These are phyloP conservation scores for Probosciger aterrimus DNA, from an alignment of 2,113 vertebrate species.

Conservation along the genomic window DNA sequence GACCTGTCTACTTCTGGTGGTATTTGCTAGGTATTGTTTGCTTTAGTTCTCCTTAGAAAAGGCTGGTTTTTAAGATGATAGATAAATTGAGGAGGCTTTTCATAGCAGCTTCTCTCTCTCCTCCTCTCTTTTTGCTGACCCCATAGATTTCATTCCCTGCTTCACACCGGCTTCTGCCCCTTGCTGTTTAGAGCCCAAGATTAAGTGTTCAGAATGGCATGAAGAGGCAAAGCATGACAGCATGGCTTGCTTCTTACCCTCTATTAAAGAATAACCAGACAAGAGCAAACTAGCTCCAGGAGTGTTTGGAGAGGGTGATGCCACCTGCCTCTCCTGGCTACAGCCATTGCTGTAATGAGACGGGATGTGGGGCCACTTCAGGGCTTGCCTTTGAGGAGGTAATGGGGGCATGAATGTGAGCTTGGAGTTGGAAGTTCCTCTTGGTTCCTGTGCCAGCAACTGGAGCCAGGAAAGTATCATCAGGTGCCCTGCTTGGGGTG, in stretches of 20 bases:
- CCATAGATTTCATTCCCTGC: not conserved
- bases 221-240: not conserved
- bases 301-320: not conserved
- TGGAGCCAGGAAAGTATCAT: not conserved
- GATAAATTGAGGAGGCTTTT: not conserved
- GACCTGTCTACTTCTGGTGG: not conserved
- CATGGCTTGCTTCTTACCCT: not conserved
- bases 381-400: not conserved
- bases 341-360: not conserved
- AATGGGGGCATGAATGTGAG: not conserved
- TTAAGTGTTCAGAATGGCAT: conserved; percentile 10
- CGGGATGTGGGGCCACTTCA: not conserved
- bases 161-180: not conserved
- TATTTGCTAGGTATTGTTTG: not conserved
- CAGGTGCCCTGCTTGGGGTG: not conserved
- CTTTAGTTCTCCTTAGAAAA: not conserved
- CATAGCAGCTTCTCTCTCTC: not conserved
- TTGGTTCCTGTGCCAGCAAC: not conserved
- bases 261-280: conserved; percentile 55
- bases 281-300: conserved; percentile 26
- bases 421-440: conserved; percentile 1
- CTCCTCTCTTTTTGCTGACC: not conserved
- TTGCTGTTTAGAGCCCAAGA: not conserved
- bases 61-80: not conserved
- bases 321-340: conserved; percentile 31